Evolutionary conservation across 2,113 vertebrate species (phyloP), one percentile per base, ranked within the genome.

Genomic region (Salvelinus alpinus): DNA sequence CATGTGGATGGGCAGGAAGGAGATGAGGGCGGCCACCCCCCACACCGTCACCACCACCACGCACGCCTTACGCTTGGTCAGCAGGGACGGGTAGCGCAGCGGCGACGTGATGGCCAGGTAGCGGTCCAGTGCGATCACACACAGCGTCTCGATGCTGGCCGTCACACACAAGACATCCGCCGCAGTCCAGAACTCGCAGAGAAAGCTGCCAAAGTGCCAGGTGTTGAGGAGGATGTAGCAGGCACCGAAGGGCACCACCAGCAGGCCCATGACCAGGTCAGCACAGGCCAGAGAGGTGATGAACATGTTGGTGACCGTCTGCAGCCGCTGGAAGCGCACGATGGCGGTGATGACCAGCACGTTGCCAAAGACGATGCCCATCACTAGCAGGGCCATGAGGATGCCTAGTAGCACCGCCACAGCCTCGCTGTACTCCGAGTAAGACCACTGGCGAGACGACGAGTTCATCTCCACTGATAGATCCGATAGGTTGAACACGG

Each of bases 281-380:
- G 98, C 98, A 0, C 95, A 95, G 0, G 98, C 97, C 92, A 99
- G 88, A 0, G 97, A 99, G n/a, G 94, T 95, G 80, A 99, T 98
- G 91, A 99, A 99, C 84, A 95, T 95, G 90, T 98, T 99, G 87
- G 97, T 99, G 89, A 98, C 94, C 0, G 96, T 99, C 92, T 99
- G 98, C 44, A 99, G 94, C 66, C 97, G 93, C 90, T 96, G 94
- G 86, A 98, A 98, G 20, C 92, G 93, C 90, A 95, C 93, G 75
- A 99, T 97, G 79, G 96, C 96, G 0, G 94, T 96, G 79, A 99
- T 99, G 72, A 99, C 98, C 89, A 99, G 88, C 69, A 98, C 89
- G 59, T 99, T 99, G 62, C 98, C 98, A 2, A 98, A 96, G 72
- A 99, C 96, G 64, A 96, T 99, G 77, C 87, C 94, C 85, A 98